Conservation (phyloP, 2,113 vertebrate species). For the Ptychochromis oligacanthus region DNA sequence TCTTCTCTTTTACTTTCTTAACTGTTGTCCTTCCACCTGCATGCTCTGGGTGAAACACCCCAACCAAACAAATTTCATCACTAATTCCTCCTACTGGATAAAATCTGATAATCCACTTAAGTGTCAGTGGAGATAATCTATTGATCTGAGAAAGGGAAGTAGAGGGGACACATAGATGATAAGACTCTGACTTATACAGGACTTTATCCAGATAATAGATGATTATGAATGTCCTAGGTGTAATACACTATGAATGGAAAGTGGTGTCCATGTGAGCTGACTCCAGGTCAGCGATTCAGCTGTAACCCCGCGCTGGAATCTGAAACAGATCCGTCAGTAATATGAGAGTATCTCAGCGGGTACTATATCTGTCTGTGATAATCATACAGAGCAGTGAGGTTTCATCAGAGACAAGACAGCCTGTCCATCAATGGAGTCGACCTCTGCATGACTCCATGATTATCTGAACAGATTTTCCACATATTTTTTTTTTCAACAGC, state of each 20-base stretch:
- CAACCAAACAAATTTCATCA: background rate
- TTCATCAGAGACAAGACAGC: conserved; percentile 48
- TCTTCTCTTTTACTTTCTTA: conserved; percentile 15
- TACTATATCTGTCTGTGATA: conserved; percentile 77
- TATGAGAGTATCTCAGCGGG: conserved; percentile 58
- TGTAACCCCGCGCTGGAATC: conserved; percentile 54
- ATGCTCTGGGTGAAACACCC: background rate
- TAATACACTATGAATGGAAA: conserved; percentile 14
- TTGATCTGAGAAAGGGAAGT: background rate
- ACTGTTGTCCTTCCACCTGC: conserved; percentile 42
- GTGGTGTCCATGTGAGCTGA: conserved; percentile 7
- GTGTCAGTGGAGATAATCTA: background rate
- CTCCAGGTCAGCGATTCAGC: conserved; percentile 49
- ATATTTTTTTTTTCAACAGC: conserved; percentile 10
- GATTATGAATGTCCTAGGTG: conserved; percentile 8
- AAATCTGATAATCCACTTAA: background rate
- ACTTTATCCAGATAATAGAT: background rate
- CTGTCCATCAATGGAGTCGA: conserved; percentile 39
- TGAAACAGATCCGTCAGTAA: conserved; percentile 62
- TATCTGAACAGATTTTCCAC: conserved; percentile 68
- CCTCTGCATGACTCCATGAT: conserved; percentile 60
- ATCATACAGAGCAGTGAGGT: conserved; percentile 56
- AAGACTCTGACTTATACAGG: conserved; percentile 6
- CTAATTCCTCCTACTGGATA: background rate
- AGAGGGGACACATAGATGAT: background rate